These are phyloP conservation scores for Artibeus jamaicensis DNA, from an alignment of 2,797 vertebrate genomes.

Conservation along the genomic window DNA sequence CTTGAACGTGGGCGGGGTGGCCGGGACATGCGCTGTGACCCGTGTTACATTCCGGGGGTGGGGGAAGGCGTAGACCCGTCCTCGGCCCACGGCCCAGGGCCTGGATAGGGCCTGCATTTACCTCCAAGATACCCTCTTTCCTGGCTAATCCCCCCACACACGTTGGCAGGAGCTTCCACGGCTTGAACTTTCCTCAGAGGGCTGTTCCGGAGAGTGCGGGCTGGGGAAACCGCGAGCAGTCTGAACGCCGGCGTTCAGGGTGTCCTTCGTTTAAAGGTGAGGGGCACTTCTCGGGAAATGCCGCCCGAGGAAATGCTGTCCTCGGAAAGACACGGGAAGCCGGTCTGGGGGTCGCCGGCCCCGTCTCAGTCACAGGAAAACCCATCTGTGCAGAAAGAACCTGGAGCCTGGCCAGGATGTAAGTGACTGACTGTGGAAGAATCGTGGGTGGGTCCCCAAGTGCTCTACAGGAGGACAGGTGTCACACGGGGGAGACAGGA, in stretches of 20 bases:
- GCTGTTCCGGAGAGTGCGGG: background rate
- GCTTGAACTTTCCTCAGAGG: background rate
- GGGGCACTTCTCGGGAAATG: background rate
- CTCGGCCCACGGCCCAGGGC: background rate
- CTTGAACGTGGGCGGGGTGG: background rate
- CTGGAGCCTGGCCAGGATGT: background rate
- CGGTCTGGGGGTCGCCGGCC: too few species aligned
- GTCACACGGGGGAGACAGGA: background rate
- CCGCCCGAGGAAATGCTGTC: background rate
- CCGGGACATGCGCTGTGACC: background rate
- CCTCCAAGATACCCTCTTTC: background rate
- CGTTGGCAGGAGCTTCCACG: background rate
- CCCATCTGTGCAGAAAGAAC: background rate
- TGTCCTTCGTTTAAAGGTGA: background rate
- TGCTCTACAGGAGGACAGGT: background rate
- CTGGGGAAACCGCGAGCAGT: background rate
- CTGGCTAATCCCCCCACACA: background rate
- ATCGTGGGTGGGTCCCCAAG: background rate
- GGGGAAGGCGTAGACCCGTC: rapidly evolving
- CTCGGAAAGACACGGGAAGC: background rate
- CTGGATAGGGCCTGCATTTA: background rate
- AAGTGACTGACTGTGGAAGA: background rate
- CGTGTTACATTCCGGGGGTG: background rate
- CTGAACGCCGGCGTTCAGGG: background rate
- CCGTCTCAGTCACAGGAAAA: background rate